Base-by-base conservation (phyloP, 2,113 vertebrate species). In the Brachirus orientalis region DNA sequence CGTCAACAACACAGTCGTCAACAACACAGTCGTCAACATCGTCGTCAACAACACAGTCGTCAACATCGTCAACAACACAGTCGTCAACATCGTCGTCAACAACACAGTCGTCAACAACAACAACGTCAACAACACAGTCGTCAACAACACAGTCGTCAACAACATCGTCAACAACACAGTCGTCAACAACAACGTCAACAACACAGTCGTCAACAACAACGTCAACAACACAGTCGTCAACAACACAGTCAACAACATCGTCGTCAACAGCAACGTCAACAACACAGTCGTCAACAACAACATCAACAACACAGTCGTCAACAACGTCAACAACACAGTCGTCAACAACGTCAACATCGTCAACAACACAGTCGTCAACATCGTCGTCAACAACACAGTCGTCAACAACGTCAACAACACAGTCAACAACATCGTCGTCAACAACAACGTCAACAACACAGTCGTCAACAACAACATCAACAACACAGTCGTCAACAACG, bases 91-190 rank as follows among this genome's bases (percentile, higher is more conserved):
- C n/a, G n/a, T n/a, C n/a, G n/a, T n/a, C n/a, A n/a, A n/a, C n/a
- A n/a, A n/a, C n/a, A n/a, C n/a, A n/a, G n/a, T n/a, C n/a, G 35
- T 85, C 86, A 38, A 22, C 8, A 5, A 2, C 7, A 51, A 2
- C 40, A 43, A 12, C 2, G 14, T 13, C 12, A n/a, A n/a, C n/a
- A n/a, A n/a, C n/a, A n/a, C n/a, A n/a, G 3, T 10, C 2, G 18
- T 33, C 19, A 10, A 1, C 11, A 57, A 35, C 16, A 6, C n/a
- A n/a, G n/a, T n/a, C n/a, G n/a, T n/a, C n/a, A n/a, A 50, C 10
- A 17, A 2, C 40, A 10, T 19, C 4, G n/a, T 1, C 18, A 13
- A 20, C 0, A 0, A 18, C 4, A 6, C 17, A 22, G 35, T 85
- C 86, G 33, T 17, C 8, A 5, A 2, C 7, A 51, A 2, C 40